Evolutionary conservation across 53 echinoderm and acorn worm genomes (phyloP), one percentile per base, ranked within the genome.

Genomic region (Echinarachnius parma): DNA sequence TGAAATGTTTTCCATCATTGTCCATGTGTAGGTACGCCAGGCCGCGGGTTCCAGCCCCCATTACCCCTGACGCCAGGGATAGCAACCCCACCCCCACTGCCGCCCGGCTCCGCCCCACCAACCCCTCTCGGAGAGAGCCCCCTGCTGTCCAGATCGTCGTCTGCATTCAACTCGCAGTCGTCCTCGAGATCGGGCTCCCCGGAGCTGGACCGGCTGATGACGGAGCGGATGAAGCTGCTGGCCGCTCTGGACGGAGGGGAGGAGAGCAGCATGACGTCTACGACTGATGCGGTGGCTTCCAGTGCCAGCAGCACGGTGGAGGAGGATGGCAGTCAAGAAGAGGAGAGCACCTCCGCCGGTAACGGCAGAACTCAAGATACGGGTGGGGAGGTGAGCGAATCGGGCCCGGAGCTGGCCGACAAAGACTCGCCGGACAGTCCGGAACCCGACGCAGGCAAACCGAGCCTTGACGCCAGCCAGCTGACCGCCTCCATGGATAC

Each of bases 21-120:
- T 18, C 25, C 3, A 14, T 7, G 8, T 29, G 28, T 23, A 72
- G 74, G 34, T 5, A 72, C 74, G 5, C 74, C 74, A 44, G 27
- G 33, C 22, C 42, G 74, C 26, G 74, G 74, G 5, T 75, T 80
- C 52, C 81, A 66, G 18, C 76, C 75, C 11, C 82, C 82, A 31
- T 50, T 74, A 28, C 69, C 85, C 39, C 61, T 58, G 48, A 61
- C 80, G 9, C 60, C 66, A 13, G 66, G 75, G 9, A 30, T 57
- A 14, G 83, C 89, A 25, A 86, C 93, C 18, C 64, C 86, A 28
- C 93, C 93, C 9, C 74, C 74, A 5, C 82, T 42, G 81, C 95
- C 36, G 86, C 93, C 74, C 8, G 57, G 74, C n/a, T 46, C 74
- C 16, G 74, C 74, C 62, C 93, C 77, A 0, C 61, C 77, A 36